Evolutionary conservation across 2,113 vertebrate genomes (phyloP).

Genomic region (Pomatostomus ruficeps): DNA sequence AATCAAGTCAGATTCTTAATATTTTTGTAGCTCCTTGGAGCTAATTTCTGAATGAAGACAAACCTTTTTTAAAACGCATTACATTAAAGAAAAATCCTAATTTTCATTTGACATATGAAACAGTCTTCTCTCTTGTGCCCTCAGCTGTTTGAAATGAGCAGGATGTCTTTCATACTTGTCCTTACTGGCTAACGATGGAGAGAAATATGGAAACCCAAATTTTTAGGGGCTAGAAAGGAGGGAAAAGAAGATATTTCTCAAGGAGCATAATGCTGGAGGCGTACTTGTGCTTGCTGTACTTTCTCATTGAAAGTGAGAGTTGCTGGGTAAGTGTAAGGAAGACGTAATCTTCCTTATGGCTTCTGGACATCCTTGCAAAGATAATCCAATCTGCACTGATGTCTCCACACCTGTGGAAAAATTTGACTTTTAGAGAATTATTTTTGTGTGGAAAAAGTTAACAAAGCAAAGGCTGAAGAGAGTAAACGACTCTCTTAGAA

Average conservation of each 20-base stretch:
- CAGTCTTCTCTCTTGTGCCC: not conserved
- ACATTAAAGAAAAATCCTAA: not conserved
- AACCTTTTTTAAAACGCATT: not conserved
- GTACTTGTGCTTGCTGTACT: not conserved
- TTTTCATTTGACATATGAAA: not conserved
- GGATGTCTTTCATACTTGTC: not conserved
- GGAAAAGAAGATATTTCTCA: not conserved
- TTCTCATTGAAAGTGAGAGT: not conserved
- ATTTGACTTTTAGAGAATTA: not conserved
- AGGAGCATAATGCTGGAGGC: not conserved
- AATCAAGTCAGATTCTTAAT: not conserved
- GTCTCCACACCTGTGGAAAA: not conserved
- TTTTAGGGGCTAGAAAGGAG: not conserved
- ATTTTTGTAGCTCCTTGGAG: not conserved
- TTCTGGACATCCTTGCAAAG: not conserved
- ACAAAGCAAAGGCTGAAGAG: not conserved
- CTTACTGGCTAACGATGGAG: rapidly evolving
- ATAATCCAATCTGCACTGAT: not conserved
- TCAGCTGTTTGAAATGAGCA: not conserved
- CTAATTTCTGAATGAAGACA: not conserved
- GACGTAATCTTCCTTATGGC: not conserved
- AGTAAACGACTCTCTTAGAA: not conserved
- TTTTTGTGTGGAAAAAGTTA: not conserved
- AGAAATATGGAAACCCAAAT: not conserved
- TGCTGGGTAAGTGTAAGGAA: not conserved